A percentile compares a stretch with the other conserved stretches of the same genome.
Conservation (phyloP, 2,797 vertebrate species). For the Oreochromis mossambicus region DNA sequence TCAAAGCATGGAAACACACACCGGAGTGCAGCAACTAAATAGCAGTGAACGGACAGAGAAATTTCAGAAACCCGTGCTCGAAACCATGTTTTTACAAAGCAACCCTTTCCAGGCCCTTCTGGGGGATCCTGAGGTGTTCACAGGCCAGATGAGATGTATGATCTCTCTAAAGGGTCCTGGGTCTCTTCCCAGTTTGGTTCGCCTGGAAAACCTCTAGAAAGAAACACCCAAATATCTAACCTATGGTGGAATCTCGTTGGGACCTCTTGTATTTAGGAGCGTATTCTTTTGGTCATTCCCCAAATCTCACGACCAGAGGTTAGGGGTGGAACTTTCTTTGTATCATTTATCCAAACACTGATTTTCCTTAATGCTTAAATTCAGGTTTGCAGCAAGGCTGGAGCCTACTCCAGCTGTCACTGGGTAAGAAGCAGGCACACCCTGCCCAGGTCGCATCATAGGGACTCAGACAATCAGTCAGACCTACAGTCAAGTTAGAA, state of each 20-base stretch:
- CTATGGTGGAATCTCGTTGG: not conserved
- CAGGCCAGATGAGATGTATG: not conserved
- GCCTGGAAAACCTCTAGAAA: not conserved
- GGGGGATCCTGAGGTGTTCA: not conserved
- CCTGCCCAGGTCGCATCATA: not conserved
- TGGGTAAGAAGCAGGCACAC: not conserved
- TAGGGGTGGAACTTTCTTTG: not conserved
- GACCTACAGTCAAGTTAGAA: not conserved
- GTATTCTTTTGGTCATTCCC: not conserved
- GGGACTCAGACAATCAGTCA: not conserved
- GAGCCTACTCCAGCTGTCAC: not conserved
- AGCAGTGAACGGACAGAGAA: not conserved
- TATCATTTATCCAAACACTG: not conserved
- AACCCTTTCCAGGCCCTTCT: not conserved
- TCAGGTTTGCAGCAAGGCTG: not conserved
- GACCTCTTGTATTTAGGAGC: not conserved
- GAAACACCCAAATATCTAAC: not conserved
- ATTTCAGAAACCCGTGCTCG: not conserved
- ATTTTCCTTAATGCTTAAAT: not conserved
- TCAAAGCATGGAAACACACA: slow-evolving; percentile 27
- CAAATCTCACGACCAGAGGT: not conserved
- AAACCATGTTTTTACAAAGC: not conserved
- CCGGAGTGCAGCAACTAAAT: not conserved
- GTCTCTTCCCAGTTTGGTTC: not conserved
- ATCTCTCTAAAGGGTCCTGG: not conserved